A percentile compares a stretch with the other conserved stretches of the same genome.
Evolutionary conservation across 1,140 invertebrate species (phyloP).

Genomic region (Drosophila aff.): DNA sequence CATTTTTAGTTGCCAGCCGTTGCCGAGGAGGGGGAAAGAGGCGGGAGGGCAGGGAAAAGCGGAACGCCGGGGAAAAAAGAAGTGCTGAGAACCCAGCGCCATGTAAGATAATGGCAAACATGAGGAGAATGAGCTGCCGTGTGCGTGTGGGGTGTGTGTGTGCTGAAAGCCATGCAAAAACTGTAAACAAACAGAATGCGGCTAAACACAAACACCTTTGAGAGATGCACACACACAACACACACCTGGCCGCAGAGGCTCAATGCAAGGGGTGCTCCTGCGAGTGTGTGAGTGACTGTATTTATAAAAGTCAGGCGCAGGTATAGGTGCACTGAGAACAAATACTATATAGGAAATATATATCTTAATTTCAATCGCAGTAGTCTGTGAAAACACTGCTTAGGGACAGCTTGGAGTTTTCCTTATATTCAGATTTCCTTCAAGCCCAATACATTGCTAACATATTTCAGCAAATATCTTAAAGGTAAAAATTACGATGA

Average conservation of each 20-base stretch:
- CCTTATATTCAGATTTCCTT: background rate
- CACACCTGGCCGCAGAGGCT: conserved; percentile 10
- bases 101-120: conserved; percentile 76
- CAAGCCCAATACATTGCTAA: background rate
- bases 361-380: background rate
- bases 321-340: conserved; percentile 16
- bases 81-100: conserved; percentile 42
- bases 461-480: background rate
- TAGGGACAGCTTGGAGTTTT: too few species aligned
- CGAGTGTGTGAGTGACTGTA: conserved; percentile 39
- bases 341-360: background rate
- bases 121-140: conserved; percentile 45
- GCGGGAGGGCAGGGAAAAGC: conserved; percentile 2
- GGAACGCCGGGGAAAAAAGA: conserved; percentile 35
- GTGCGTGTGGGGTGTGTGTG: conserved; percentile 37
- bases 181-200: conserved; percentile 77
- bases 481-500: background rate
- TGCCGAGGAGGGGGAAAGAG: conserved; percentile 24
- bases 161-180: conserved; percentile 78
- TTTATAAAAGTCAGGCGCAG: conserved; percentile 71
- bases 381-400: background rate
- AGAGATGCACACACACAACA: conserved; percentile 51
- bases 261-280: conserved; percentile 21
- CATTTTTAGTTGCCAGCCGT: conserved; percentile 75
- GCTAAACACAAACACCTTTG: conserved; percentile 82